Evolutionary conservation across 2,797 vertebrate genomes (phyloP).

Genomic region (Eleutherodactylus coqui): DNA sequence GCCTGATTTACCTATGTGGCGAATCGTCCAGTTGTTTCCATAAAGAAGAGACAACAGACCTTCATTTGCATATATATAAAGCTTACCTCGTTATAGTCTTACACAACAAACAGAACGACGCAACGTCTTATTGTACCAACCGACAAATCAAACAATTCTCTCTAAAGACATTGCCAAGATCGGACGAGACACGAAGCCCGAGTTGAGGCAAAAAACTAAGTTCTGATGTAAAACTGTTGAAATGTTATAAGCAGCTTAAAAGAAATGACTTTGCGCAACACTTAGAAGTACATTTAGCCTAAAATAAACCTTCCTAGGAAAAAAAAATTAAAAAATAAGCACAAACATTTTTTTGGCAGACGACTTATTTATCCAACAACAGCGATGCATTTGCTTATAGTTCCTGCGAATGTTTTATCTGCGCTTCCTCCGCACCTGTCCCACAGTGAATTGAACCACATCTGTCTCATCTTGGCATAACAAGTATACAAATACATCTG

Average conservation of each 20-base stretch:
- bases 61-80: too few species aligned
- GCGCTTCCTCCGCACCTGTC: constrained; percentile 84
- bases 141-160: not conserved
- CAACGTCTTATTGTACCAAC: not conserved
- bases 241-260: not conserved
- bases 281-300: constrained; percentile 63
- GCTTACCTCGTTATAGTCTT: not conserved
- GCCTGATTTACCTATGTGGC: too few species aligned
- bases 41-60: too few species aligned
- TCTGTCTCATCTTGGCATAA: constrained; percentile 86
- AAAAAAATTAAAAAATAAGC: constrained; percentile 68
- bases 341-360: constrained; percentile 80
- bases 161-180: not conserved
- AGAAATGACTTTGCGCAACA: not conserved
- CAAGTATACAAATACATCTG: constrained; percentile 82
- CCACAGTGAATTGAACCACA: constrained; percentile 83
- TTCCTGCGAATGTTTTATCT: constrained; percentile 86
- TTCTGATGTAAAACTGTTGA: not conserved
- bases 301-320: constrained; percentile 78
- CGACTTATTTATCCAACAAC: constrained; percentile 84
- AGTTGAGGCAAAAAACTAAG: not conserved
- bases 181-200: not conserved
- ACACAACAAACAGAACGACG: not conserved
- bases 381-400: constrained; percentile 80
- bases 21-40: too few species aligned